These are phyloP conservation scores for Eurystomus gularis DNA, from an alignment of 2,113 vertebrate genomes.

Conservation along the genomic window DNA sequence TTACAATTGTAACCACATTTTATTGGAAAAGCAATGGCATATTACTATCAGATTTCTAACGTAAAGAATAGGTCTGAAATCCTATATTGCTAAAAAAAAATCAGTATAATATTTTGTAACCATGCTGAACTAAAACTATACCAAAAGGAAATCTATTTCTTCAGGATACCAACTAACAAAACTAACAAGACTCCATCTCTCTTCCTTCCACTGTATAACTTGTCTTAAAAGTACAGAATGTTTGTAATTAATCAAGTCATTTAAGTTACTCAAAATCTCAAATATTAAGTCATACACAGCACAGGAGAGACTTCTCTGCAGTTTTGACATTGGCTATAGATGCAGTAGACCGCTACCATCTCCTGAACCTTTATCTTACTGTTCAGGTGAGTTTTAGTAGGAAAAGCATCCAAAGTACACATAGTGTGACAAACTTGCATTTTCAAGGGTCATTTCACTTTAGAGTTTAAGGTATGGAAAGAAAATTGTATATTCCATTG, in stretches of 20 bases:
- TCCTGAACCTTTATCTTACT: neutral
- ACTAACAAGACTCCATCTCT: neutral
- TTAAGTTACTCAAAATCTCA: neutral
- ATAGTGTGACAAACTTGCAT: neutral
- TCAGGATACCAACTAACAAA: neutral
- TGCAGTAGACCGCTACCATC: neutral
- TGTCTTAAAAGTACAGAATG: neutral
- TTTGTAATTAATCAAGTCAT: neutral
- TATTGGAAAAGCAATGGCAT: neutral
- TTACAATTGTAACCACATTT: neutral
- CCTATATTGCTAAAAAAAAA: neutral
- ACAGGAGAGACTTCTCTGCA: neutral
- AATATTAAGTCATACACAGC: neutral
- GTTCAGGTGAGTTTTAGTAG: neutral
- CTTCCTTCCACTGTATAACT: neutral
- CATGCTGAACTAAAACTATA: neutral
- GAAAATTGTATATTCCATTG: neutral
- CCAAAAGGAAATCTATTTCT: neutral
- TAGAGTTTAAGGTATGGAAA: neutral
- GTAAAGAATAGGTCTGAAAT: neutral
- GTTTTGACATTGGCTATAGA: neutral
- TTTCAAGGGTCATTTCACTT: neutral
- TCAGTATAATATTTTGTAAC: neutral
- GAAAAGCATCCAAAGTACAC: neutral
- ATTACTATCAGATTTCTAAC: neutral